These are phyloP conservation scores for Stenurella melanura DNA, from an alignment of 2,888 invertebrate species.

Conservation along the genomic window DNA sequence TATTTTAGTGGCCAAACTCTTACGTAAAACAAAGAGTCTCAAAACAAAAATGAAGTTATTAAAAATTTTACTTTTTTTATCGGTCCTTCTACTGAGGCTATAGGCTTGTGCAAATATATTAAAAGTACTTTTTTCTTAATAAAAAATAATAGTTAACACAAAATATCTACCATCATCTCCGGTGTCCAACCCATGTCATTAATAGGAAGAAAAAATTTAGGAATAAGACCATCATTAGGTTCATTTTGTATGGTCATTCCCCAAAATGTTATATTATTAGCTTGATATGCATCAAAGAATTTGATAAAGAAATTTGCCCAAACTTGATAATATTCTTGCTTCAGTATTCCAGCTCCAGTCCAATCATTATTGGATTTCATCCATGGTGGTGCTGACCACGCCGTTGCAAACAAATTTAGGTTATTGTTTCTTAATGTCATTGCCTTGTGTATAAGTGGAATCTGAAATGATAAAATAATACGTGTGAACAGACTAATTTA, in stretches of 20 bases:
- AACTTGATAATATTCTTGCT: conserved; percentile 78
- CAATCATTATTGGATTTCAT: conserved; percentile 73
- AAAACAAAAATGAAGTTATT: too few species aligned
- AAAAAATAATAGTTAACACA: too few species aligned
- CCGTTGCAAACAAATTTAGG: conserved; percentile 73
- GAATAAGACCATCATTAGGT: conserved; percentile 77
- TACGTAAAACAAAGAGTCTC: too few species aligned
- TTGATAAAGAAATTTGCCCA: conserved; percentile 89
- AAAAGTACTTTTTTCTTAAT: too few species aligned
- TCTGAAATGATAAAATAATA: conserved; percentile 50
- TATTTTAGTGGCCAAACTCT: too few species aligned
- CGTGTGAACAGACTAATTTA: too few species aligned
- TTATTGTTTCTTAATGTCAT: conserved; percentile 51
- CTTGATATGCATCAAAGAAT: conserved; percentile 85
- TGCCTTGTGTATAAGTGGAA: conserved; percentile 60
- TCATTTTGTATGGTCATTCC: conserved; percentile 92
- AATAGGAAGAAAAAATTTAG: conserved; percentile 36
- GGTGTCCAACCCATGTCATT: conserved; percentile 54
- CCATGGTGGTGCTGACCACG: conserved; percentile 75
- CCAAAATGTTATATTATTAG: conserved; percentile 83
- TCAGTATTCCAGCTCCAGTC: conserved; percentile 61
- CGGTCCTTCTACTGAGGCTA: too few species aligned
- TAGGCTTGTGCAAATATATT: too few species aligned
- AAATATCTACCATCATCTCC: conserved; percentile 43
- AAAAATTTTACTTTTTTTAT: too few species aligned